phyloP scores from a whole-genome alignment of 2,113 vertebrate species.

The Serinus canaria region DNA sequence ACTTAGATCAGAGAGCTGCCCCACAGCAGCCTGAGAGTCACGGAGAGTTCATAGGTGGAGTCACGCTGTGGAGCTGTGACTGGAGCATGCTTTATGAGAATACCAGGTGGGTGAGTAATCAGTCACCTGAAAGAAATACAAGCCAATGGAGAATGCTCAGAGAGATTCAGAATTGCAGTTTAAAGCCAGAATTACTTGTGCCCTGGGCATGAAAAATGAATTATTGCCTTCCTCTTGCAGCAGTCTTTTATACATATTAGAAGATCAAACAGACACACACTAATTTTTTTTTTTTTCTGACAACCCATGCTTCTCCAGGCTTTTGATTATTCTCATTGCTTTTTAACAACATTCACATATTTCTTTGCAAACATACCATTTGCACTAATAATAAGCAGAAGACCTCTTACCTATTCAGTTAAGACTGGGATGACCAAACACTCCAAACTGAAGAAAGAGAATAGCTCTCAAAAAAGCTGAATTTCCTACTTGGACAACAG shows the following conservation, averaged over 20 bases:
- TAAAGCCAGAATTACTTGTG: constrained; percentile 19
- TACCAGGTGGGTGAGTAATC: neutral
- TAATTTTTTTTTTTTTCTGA: neutral
- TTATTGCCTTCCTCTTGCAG: neutral
- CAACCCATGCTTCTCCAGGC: neutral
- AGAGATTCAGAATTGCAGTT: neutral
- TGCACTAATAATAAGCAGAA: neutral
- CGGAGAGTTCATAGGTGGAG: neutral
- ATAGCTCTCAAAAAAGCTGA: neutral
- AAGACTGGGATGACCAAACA: neutral
- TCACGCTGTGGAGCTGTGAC: neutral
- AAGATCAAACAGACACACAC: neutral
- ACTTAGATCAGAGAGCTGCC: neutral
- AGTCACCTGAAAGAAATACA: constrained; percentile 8
- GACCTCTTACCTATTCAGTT: neutral
- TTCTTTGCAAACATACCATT: neutral
- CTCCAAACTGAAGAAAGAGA: neutral
- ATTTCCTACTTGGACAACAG: neutral
- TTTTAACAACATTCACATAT: neutral
- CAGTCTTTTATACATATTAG: neutral
- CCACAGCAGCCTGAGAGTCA: neutral
- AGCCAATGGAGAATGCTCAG: neutral
- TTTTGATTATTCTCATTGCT: neutral
- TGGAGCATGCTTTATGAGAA: neutral
- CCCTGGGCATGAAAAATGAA: neutral